These are phyloP conservation scores for Microtus agrestis DNA, from an alignment of 2,797 vertebrate genomes.

Conservation along the genomic window DNA sequence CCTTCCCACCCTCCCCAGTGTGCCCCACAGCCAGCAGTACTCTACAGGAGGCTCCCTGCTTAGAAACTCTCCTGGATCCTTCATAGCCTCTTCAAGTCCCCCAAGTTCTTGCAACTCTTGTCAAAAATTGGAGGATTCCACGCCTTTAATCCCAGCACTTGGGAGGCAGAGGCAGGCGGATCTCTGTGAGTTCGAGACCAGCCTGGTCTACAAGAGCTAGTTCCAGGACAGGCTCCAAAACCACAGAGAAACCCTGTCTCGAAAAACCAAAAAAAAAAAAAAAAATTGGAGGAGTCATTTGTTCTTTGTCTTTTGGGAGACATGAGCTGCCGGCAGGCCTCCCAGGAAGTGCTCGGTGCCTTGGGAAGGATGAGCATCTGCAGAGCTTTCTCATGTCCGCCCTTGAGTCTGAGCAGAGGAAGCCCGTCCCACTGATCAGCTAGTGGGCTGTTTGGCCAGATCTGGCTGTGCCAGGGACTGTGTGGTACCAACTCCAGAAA, in stretches of 20 bases:
- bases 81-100: background rate
- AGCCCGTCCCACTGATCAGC: background rate
- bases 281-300: background rate
- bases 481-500: background rate
- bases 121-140: background rate
- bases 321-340: background rate
- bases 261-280: too few relatives aligned
- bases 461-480: background rate
- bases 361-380: background rate
- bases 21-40: background rate
- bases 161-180: too few relatives aligned
- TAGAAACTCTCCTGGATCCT: background rate
- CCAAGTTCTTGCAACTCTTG: background rate
- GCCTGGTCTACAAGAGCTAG: too few relatives aligned
- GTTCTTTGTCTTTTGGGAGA: background rate
- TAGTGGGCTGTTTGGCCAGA: background rate
- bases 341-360: background rate
- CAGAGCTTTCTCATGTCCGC: background rate
- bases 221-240: too few relatives aligned
- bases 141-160: too few relatives aligned
- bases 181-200: too few relatives aligned
- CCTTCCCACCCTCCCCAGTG: background rate
- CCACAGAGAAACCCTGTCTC: too few relatives aligned
- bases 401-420: background rate
- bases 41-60: background rate